Base-by-base conservation (phyloP, 2,888 invertebrate genomes). In the Lepidocyrtinus sp. region DNA sequence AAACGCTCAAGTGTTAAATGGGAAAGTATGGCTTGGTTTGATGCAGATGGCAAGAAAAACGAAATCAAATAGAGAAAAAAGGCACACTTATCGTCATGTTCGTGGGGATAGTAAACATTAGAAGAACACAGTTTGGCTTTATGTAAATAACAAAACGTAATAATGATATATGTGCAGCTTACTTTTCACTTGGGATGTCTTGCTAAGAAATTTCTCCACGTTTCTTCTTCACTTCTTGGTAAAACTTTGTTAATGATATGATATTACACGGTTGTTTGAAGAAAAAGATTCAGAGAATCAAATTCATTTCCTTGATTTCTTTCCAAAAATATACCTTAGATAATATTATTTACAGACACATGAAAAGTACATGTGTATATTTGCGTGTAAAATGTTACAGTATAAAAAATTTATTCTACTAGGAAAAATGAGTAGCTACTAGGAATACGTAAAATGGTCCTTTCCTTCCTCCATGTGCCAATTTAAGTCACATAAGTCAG, bases 281-380 rank as follows among this genome's bases (percentile, higher is more conserved):
- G 19, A 36, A 68, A 61, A 75, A 36, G 64, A 65, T 65, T 65
- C 55, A 25, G 22, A 74, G 65, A 74, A 65, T 68, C 68, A 67
- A 68, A 75, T 61, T 68, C 68, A 69, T 75, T 75, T 75, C 68
- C 63, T 75, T 69, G 69, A 75, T 61, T 69, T 75, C 62, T 19
- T 65, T 75, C 75, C 75, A 75, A 75, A 55, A 55, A 55, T 55
- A 3, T 55, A 15, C 65, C 55, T 73, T 63, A 22, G n/a, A 3
- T 9, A 7, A 73, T 45, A 64, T 61, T 70, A 70, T 27, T 61
- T 61, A 59, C 72, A 26, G 2, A 17, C 17, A 17, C 5, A 25
- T 36, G 46, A 68, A 68, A 46, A 36, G 36, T 36, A 36, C 36
- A 36, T 36, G 36, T 36, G 36, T 36, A 36, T 12, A 12, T n/a